Conservation (phyloP, 1,140 invertebrate species). For the Lepidotrigona ventralis region DNA sequence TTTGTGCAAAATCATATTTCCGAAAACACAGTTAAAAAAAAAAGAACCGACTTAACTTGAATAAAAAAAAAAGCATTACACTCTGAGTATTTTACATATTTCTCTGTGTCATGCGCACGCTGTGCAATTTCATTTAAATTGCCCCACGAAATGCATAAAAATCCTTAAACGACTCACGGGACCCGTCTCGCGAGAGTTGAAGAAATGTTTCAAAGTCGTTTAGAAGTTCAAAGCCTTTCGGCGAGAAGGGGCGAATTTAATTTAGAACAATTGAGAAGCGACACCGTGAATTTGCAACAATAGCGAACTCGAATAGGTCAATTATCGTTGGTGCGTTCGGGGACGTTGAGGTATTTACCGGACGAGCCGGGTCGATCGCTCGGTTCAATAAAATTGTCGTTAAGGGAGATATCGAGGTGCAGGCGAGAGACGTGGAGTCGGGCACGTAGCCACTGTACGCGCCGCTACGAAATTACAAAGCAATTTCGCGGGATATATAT, state of each 20-base stretch:
- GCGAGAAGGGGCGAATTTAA: not conserved
- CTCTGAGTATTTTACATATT: too few relatives aligned
- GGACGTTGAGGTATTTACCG: not conserved
- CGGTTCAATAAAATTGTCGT: conserved; percentile 24
- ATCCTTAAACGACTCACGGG: too few relatives aligned
- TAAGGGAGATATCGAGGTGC: not conserved
- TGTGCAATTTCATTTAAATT: too few relatives aligned
- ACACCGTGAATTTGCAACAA: not conserved
- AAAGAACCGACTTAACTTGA: too few relatives aligned
- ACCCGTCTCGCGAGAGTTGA: too few relatives aligned
- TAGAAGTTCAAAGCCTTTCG: too few relatives aligned
- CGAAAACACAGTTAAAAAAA: too few relatives aligned
- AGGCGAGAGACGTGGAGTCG: not conserved
- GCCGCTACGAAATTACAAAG: conserved; percentile 27
- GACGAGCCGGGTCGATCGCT: not conserved
- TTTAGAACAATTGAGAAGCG: not conserved
- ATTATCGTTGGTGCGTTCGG: not conserved
- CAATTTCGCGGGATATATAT: conserved; percentile 36
- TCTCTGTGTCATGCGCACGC: too few relatives aligned
- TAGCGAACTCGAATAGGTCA: not conserved
- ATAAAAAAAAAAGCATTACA: too few relatives aligned
- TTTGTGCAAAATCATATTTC: too few relatives aligned
- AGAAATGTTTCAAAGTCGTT: too few relatives aligned
- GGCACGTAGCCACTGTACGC: not conserved
- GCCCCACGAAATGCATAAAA: too few relatives aligned